Percentiles rank a stretch among this genome's conserved stretches.
phyloP scores from a whole-genome alignment of 2,797 vertebrate species.

The Bucorvus abyssinicus region DNA sequence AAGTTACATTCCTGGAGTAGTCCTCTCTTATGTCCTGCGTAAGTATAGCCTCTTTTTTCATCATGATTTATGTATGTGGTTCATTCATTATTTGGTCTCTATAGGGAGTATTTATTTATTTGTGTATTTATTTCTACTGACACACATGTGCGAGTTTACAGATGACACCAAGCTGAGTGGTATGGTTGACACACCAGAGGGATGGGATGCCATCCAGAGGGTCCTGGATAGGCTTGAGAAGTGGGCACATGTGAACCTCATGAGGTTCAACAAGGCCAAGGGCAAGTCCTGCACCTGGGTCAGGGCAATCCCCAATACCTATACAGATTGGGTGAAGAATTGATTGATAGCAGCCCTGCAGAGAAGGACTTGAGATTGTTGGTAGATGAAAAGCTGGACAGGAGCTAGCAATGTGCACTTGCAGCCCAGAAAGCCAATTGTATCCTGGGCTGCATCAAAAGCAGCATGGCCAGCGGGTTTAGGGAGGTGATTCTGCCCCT shows the following conservation, averaged over 20 bases:
- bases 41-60: conserved; percentile 69
- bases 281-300: background rate
- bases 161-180: background rate
- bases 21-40: conserved; percentile 91
- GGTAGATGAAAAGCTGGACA: background rate
- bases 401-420: background rate
- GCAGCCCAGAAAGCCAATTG: accelerated
- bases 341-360: background rate
- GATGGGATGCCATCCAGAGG: background rate
- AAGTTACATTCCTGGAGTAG: conserved; percentile 95
- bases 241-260: background rate
- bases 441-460: background rate
- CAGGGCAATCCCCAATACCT: accelerated
- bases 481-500: background rate
- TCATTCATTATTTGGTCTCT: background rate
- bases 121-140: background rate
- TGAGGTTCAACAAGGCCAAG: background rate
- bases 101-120: background rate
- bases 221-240: background rate
- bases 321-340: background rate
- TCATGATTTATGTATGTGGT: background rate
- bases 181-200: background rate
- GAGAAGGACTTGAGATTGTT: background rate
- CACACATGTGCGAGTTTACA: background rate
- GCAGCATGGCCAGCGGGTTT: accelerated